Percentiles rank a stretch among this genome's conserved stretches.
Evolutionary conservation across 2,113 vertebrate species (phyloP).

Genomic region (Eolophus roseicapilla): DNA sequence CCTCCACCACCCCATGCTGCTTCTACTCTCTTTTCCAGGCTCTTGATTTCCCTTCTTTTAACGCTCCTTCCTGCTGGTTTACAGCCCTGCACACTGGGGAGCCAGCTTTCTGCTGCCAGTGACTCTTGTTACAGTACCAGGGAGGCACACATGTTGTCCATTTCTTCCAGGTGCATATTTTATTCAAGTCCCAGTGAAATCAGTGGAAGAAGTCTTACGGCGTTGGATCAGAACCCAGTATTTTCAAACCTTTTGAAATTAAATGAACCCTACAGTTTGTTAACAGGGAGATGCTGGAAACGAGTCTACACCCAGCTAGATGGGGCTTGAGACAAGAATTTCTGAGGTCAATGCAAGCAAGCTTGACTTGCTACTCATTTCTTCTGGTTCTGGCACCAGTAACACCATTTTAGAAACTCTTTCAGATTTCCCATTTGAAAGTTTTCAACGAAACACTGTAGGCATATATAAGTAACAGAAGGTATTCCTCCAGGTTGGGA

Average conservation of each 20-base stretch:
- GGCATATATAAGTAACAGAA: neutral
- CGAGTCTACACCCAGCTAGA: neutral
- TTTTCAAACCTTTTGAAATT: neutral
- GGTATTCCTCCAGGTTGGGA: neutral
- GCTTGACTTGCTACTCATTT: neutral
- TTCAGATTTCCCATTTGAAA: neutral
- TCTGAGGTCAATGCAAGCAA: neutral
- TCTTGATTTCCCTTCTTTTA: neutral
- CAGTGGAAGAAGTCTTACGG: neutral
- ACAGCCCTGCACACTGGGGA: neutral
- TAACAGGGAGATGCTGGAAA: neutral
- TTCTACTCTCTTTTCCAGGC: neutral
- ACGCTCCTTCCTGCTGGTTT: neutral
- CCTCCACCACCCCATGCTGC: neutral
- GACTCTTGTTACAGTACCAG: neutral
- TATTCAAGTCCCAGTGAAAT: neutral
- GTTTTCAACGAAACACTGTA: neutral
- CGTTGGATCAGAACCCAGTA: neutral
- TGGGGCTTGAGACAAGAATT: neutral
- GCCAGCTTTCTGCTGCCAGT: neutral
- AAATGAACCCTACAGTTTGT: neutral
- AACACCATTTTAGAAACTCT: neutral
- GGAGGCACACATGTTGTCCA: neutral
- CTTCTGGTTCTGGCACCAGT: neutral
- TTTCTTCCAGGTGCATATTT: conserved; percentile 39